Evolutionary conservation across 1,140 invertebrate genomes (phyloP).

Genomic region (Eriosoma lanigerum): DNA sequence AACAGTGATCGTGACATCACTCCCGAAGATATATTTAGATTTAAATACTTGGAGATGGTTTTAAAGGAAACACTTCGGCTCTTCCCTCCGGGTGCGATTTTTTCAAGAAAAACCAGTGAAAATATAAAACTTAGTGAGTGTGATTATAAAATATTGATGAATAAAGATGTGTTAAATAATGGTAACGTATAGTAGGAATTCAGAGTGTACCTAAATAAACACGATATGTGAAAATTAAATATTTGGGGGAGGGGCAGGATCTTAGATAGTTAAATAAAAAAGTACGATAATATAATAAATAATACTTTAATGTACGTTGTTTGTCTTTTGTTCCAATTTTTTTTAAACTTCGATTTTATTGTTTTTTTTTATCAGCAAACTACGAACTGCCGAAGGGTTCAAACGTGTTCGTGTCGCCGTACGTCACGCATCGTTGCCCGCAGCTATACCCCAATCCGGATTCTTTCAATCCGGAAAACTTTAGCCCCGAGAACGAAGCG

Average conservation of each 20-base stretch:
- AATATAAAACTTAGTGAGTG: conserved; percentile 56
- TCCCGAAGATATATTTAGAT: conserved; percentile 62
- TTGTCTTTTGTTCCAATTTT: background rate
- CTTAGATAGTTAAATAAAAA: too few species aligned
- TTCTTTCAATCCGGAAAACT: conserved; percentile 69
- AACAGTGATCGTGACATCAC: conserved; percentile 57
- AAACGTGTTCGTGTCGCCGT: conserved; percentile 49
- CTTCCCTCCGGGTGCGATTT: conserved; percentile 66
- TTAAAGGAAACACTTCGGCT: conserved; percentile 65
- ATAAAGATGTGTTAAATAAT: too few species aligned
- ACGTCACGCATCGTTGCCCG: conserved; percentile 61
- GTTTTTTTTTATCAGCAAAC: conserved; percentile 30
- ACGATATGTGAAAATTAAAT: too few species aligned
- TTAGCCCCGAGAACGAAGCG: conserved; percentile 63
- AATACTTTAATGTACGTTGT: background rate
- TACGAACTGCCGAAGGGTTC: conserved; percentile 53
- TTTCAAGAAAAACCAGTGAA: conserved; percentile 60
- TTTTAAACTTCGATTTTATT: background rate
- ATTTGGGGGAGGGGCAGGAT: too few species aligned
- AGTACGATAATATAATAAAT: too few species aligned
- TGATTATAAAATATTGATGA: too few species aligned
- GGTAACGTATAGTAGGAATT: too few species aligned
- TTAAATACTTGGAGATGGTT: conserved; percentile 65
- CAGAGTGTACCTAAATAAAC: too few species aligned
- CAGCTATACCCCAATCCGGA: conserved; percentile 64